phyloP scores from a whole-genome alignment of 2,797 vertebrate genomes.

The Synaphobranchus kaupii region DNA sequence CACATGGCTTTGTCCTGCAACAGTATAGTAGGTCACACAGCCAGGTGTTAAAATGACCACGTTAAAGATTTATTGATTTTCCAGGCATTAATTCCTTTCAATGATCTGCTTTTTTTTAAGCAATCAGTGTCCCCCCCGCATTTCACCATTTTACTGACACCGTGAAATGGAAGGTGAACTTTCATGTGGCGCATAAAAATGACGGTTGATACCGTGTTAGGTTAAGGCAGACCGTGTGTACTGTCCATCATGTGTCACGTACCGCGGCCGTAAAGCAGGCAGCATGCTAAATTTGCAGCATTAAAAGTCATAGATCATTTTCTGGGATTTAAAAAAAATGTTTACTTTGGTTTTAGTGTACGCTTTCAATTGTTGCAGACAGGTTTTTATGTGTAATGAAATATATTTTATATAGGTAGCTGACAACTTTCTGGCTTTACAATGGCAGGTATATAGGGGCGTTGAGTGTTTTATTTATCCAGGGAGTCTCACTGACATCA shows the following conservation, averaged over 20 bases:
- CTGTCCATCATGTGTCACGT: neutral
- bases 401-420: neutral
- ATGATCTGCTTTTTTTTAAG: conserved; percentile 20
- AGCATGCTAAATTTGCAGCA: no score
- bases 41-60: neutral
- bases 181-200: conserved; percentile 22
- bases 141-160: conserved; percentile 15
- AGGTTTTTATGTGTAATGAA: neutral
- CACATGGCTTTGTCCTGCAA: neutral
- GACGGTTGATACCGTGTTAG: neutral
- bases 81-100: neutral
- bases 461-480: neutral
- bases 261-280: neutral
- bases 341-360: neutral
- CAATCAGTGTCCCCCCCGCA: neutral
- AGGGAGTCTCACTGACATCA: neutral
- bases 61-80: conserved; percentile 10
- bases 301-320: neutral
- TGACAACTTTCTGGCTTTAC: neutral
- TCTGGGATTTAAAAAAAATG: neutral
- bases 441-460: neutral
- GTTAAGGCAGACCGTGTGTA: neutral
- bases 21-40: neutral
- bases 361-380: neutral
- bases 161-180: conserved; percentile 30